A percentile compares a stretch with the other conserved stretches of the same genome.
Conservation (phyloP, 1,140 invertebrate species). For the Diachasmimorpha longicaudata region DNA sequence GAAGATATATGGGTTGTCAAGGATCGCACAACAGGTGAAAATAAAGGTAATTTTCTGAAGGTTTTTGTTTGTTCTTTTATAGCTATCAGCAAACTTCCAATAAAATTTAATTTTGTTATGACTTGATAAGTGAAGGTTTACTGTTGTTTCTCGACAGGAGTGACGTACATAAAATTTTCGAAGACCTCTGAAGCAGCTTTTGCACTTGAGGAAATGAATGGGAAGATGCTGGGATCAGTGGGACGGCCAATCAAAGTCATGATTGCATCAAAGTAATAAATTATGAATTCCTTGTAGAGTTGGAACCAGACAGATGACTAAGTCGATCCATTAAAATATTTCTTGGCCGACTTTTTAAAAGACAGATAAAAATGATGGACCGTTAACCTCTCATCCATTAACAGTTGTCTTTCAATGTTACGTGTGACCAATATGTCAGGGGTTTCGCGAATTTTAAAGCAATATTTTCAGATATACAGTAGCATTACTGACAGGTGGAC, state of each 20-base stretch:
- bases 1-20: slow-evolving; percentile 90
- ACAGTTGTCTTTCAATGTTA: too few relatives aligned
- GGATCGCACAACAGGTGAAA: slow-evolving; percentile 82
- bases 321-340: too few relatives aligned
- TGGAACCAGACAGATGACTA: too few relatives aligned
- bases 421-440: too few relatives aligned
- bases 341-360: too few relatives aligned
- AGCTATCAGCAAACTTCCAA: not conserved
- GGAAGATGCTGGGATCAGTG: slow-evolving; percentile 75
- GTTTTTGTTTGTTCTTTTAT: not conserved
- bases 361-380: too few relatives aligned
- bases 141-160: slow-evolving; percentile 60
- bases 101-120: not conserved
- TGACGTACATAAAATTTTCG: slow-evolving; percentile 83
- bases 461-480: too few relatives aligned
- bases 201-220: slow-evolving; percentile 87
- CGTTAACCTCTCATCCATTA: too few relatives aligned
- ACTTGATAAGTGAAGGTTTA: not conserved
- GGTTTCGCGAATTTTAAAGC: too few relatives aligned
- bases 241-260: slow-evolving; percentile 88
- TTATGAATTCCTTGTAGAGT: not conserved
- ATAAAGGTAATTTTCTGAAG: slow-evolving; percentile 73
- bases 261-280: slow-evolving; percentile 78
- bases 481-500: too few relatives aligned
- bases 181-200: slow-evolving; percentile 86